Base-by-base conservation (phyloP, 2,888 invertebrate genomes). In the Drosophila lacicola region DNA sequence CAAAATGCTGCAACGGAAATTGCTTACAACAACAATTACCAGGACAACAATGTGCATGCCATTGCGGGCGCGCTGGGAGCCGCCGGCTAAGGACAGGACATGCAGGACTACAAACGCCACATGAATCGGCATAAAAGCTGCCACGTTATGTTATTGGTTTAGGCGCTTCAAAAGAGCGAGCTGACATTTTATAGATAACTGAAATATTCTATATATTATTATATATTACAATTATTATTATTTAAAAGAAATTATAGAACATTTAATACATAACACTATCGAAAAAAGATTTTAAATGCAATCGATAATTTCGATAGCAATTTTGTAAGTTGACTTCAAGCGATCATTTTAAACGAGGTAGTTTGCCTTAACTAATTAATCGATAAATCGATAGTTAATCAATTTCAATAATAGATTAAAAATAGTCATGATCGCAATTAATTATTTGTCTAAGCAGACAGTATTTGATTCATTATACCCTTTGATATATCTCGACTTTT, bases 11-110 rank as follows among this genome's bases (percentile, higher is more conserved):
- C 77, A 80, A 83, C 87, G 87, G 87, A 83, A 89, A 87, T 87
- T 78, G 88, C 89, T 74, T 61, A 70, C 88, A 88, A 86, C 82
- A 82, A 87, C 75, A 72, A 84, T 82, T 82, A 65, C 69, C 62
- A 67, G 41, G 37, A 49, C 64, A 64, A 64, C 74, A 74, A 60
- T 37, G 44, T 49, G n/a, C 60, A 34, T 55, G 49, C 47, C 29
- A 8, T 8, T 29, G 8, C 29, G 29, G 8, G 29, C 29, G 2
- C 8, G 29, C 29, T 8, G 44, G 44, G 44, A 13, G 21, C 33
- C 29, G 29, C 33, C 21, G 14, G 11, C 36, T 34, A 49, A 25
- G 33, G n/a, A 33, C 39, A 11, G 33, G 57, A 5, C 53, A 36
- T 6, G 45, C 61, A 47, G 51, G 21, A 71, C 39, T 42, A 14